phyloP scores from a whole-genome alignment of 1,140 invertebrate species.

The Temnothorax curvispinosus region DNA sequence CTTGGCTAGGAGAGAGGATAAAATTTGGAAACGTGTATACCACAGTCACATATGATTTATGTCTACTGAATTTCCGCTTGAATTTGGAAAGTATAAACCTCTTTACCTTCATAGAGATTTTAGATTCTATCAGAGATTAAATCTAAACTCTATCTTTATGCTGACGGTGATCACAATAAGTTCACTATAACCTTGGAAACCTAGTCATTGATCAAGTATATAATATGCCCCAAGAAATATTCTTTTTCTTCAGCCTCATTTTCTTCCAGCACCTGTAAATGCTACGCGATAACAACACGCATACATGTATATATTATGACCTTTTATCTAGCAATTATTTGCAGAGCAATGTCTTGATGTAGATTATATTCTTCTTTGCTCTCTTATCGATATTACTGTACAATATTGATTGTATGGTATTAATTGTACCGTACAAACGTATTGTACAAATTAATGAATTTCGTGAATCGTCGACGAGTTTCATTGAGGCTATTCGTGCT shows the following conservation, averaged over 20 bases:
- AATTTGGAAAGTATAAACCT: not conserved
- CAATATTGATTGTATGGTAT: too few relatives aligned
- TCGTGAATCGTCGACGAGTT: not conserved
- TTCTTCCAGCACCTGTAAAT: not conserved
- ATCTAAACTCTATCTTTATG: not conserved
- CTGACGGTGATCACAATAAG: conserved; percentile 53
- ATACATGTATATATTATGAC: not conserved
- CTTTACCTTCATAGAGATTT: not conserved
- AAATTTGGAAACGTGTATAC: not conserved
- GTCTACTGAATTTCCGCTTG: not conserved
- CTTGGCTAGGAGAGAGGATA: not conserved
- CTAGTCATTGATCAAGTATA: conserved; percentile 22
- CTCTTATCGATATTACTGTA: not conserved
- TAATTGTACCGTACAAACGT: too few relatives aligned
- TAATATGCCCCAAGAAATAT: conserved; percentile 31
- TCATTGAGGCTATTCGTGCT: not conserved
- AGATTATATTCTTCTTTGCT: not conserved
- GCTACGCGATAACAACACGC: not conserved
- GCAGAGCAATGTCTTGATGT: not conserved
- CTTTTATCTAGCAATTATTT: not conserved
- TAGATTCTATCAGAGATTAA: not conserved
- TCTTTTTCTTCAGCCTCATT: conserved; percentile 61
- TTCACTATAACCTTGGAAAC: conserved; percentile 47
- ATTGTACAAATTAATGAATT: not conserved
- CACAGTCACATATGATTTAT: not conserved